Conservation (phyloP, 2,113 vertebrate species). For the Rhea pennata region DNA sequence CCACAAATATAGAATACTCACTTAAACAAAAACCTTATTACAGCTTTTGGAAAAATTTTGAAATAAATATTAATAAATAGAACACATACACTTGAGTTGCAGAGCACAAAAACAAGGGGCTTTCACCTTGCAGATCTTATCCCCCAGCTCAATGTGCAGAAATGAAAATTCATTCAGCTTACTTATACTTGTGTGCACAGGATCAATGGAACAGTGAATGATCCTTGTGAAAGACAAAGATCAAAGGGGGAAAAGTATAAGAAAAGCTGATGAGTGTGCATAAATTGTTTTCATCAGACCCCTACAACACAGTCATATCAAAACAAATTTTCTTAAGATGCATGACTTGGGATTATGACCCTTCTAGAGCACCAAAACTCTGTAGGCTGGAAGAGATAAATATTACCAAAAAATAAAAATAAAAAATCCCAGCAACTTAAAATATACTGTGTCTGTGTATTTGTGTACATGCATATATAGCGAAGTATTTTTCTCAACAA, state of each 20-base stretch:
- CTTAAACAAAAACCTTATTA: neutral
- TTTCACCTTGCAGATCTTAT: neutral
- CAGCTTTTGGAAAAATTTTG: neutral
- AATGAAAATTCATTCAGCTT: neutral
- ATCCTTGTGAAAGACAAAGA: conserved; percentile 6
- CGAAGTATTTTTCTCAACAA: neutral
- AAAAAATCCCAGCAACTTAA: neutral
- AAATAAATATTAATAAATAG: neutral
- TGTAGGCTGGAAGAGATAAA: neutral
- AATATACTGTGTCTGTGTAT: neutral
- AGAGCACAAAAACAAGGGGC: neutral
- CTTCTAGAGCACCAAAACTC: neutral
- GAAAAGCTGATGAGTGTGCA: neutral
- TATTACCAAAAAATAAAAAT: neutral
- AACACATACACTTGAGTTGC: neutral
- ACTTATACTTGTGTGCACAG: neutral
- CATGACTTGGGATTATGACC: neutral
- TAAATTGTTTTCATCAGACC: conserved; percentile 41
- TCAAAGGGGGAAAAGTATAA: conserved; percentile 28
- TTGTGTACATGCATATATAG: neutral
- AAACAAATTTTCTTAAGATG: conserved; percentile 29
- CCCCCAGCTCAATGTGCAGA: neutral
- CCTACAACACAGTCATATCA: neutral
- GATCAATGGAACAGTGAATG: conserved; percentile 24
- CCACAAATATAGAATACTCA: neutral